These are phyloP conservation scores for Gryllus longicercus DNA, from an alignment of 2,888 invertebrate genomes.

Conservation along the genomic window DNA sequence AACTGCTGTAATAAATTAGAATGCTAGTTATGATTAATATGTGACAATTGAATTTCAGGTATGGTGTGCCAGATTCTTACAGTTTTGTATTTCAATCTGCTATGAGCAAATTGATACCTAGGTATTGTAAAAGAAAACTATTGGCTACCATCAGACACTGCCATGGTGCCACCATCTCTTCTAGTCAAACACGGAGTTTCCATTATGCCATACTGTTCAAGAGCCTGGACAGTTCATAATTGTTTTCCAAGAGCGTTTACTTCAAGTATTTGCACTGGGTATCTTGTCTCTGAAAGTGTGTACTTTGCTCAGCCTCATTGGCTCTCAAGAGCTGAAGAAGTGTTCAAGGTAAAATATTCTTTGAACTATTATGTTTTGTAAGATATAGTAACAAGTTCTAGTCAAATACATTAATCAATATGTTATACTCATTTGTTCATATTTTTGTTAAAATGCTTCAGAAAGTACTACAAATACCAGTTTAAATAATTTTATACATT, in stretches of 20 bases:
- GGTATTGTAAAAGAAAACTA: slow-evolving; percentile 75
- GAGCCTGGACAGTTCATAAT: slow-evolving; percentile 84
- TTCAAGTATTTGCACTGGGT: slow-evolving; percentile 83
- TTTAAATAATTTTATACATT: background rate
- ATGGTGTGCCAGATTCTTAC: slow-evolving; percentile 76
- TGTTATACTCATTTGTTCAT: too few relatives aligned
- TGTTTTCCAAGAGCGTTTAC: slow-evolving; percentile 85
- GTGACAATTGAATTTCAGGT: slow-evolving; percentile 49
- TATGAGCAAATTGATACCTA: slow-evolving; percentile 71
- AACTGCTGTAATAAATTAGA: background rate
- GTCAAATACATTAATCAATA: too few relatives aligned
- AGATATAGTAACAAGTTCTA: too few relatives aligned
- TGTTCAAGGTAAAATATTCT: slow-evolving; percentile 60
- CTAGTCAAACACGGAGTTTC: slow-evolving; percentile 74
- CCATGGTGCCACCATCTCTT: slow-evolving; percentile 84
- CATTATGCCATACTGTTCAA: slow-evolving; percentile 75
- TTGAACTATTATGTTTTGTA: too few relatives aligned
- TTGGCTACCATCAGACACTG: slow-evolving; percentile 91
- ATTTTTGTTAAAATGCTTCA: too few relatives aligned
- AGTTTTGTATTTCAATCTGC: slow-evolving; percentile 72
- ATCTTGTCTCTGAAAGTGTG: slow-evolving; percentile 85
- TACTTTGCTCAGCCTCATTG: slow-evolving; percentile 83
- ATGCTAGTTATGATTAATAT: background rate
- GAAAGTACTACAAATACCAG: too few relatives aligned
- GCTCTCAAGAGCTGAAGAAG: slow-evolving; percentile 67